These are phyloP conservation scores for Neosilurus hyrtlii DNA, from an alignment of 2,797 vertebrate species.

Conservation along the genomic window DNA sequence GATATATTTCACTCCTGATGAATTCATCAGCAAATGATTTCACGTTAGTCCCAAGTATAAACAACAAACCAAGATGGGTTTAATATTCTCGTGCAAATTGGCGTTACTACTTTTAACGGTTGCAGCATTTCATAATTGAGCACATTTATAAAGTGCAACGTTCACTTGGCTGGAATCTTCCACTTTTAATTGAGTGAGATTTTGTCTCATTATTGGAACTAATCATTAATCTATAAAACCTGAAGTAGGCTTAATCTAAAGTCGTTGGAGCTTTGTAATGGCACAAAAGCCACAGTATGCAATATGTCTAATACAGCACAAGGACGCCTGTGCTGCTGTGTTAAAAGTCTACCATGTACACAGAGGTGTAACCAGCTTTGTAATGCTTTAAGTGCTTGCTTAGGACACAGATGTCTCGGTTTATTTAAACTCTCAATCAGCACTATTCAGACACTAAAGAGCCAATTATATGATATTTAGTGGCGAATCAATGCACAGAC, in stretches of 20 bases:
- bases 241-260: not conserved
- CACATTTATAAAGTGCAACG: not conserved
- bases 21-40: too few relatives aligned
- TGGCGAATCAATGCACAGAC: constrained; percentile 73
- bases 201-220: not conserved
- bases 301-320: not conserved
- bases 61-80: too few relatives aligned
- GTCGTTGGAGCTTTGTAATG: constrained; percentile 3
- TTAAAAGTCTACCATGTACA: not conserved
- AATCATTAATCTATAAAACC: not conserved
- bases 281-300: constrained; percentile 5
- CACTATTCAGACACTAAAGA: constrained; percentile 31
- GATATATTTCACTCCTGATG: too few relatives aligned
- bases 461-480: constrained; percentile 40
- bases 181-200: not conserved
- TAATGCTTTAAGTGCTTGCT: constrained; percentile 13
- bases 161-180: not conserved
- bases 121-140: not conserved
- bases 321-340: not conserved
- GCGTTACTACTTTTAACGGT: too few relatives aligned
- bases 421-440: constrained; percentile 36
- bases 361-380: constrained; percentile 7
- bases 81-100: too few relatives aligned
- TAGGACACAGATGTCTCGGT: constrained; percentile 23
- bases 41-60: too few relatives aligned